Conservation (phyloP, 2,113 vertebrate species). For the Misgurnus anguillicaudatus region DNA sequence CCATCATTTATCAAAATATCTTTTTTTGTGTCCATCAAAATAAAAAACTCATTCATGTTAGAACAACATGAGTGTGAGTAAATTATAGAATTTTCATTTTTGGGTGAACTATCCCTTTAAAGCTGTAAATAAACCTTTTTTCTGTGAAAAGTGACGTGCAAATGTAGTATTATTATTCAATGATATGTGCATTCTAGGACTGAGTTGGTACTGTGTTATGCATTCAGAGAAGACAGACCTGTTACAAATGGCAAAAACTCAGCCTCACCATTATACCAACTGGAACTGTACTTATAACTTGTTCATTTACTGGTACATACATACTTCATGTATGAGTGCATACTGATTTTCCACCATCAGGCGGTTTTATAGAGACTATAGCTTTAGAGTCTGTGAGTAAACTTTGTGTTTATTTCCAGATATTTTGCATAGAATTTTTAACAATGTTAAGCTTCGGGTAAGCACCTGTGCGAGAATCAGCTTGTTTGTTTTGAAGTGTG, state of each 20-base stretch:
- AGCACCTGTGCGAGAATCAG: slow-evolving; percentile 34
- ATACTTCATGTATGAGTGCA: neutral
- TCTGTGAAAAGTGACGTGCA: too few species aligned
- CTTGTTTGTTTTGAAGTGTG: slow-evolving; percentile 17
- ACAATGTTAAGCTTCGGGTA: slow-evolving; percentile 30
- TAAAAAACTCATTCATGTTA: too few species aligned
- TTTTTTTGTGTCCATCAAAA: too few species aligned
- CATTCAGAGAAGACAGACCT: neutral
- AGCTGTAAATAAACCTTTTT: too few species aligned
- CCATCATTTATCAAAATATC: too few species aligned
- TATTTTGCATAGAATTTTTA: slow-evolving; percentile 21
- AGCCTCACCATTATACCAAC: neutral
- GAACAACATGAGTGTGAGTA: too few species aligned
- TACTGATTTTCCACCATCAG: neutral
- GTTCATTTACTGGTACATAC: neutral
- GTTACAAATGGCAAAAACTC: neutral
- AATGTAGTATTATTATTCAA: too few species aligned
- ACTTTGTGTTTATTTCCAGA: neutral
- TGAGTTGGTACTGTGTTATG: too few species aligned
- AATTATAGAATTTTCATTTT: too few species aligned
- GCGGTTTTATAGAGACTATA: neutral
- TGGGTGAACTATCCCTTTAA: too few species aligned
- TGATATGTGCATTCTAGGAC: slow-evolving; percentile 1
- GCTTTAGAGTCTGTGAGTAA: neutral
- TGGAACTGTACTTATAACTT: neutral